Percentiles rank a stretch among this genome's conserved stretches.
phyloP scores from a whole-genome alignment of 2,888 invertebrate genomes.

The Incurvaria masculella region DNA sequence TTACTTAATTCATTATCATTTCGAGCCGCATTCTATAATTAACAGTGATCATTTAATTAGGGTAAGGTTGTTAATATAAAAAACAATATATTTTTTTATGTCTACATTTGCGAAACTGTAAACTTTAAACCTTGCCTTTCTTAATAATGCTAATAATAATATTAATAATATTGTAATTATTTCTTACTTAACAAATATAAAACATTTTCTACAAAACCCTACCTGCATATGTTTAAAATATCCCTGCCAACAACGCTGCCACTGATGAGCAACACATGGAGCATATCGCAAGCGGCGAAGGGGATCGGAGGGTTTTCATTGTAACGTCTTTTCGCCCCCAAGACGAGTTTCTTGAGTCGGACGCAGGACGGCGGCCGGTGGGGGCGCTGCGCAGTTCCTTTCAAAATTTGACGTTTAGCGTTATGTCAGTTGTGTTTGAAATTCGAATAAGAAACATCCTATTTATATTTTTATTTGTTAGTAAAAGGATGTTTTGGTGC shows the following conservation, averaged over 20 bases:
- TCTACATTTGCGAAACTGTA: too few species aligned
- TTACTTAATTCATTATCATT: too few species aligned
- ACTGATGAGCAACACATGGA: constrained; percentile 30
- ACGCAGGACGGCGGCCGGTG: constrained; percentile 36
- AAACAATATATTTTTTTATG: too few species aligned
- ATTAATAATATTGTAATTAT: neutral
- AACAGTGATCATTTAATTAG: too few species aligned
- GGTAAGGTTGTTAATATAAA: too few species aligned
- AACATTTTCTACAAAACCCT: neutral
- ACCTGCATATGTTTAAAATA: neutral
- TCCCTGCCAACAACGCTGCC: constrained; percentile 19
- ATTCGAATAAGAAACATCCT: too few species aligned
- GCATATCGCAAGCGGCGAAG: constrained; percentile 38
- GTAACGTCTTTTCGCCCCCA: constrained; percentile 51
- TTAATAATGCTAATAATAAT: constrained; percentile 2
- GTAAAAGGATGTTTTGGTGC: too few species aligned
- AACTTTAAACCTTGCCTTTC: neutral
- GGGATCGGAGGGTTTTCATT: constrained; percentile 38
- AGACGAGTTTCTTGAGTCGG: constrained; percentile 40
- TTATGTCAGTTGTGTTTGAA: too few species aligned
- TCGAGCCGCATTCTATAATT: too few species aligned
- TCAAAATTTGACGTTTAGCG: too few species aligned
- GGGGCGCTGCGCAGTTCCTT: constrained; percentile 20
- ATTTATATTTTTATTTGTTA: too few species aligned
- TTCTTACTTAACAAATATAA: neutral